These are phyloP conservation scores for Ganaspis sp. DNA, from an alignment of 1,140 invertebrate species.

Conservation along the genomic window DNA sequence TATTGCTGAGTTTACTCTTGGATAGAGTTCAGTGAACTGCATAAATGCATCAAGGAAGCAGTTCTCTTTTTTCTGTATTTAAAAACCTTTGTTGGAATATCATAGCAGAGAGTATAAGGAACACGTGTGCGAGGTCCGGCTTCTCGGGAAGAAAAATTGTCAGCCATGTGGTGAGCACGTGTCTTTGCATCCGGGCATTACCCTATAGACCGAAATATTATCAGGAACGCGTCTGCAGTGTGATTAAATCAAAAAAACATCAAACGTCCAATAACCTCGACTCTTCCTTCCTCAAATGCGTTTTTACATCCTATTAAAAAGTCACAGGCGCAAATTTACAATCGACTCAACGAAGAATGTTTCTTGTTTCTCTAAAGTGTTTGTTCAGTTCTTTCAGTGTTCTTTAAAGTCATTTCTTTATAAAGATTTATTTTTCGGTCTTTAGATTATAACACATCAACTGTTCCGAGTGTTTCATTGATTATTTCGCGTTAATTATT, in stretches of 20 bases:
- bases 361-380: no score
- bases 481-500: no score
- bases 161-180: constrained; percentile 26
- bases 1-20: neutral
- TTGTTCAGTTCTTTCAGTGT: no score
- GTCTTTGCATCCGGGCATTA: neutral
- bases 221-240: no score
- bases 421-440: no score
- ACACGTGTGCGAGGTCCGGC: constrained; percentile 25
- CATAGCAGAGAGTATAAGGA: constrained; percentile 17
- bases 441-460: no score
- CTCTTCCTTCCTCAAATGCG: neutral
- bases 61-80: constrained; percentile 15
- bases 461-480: no score
- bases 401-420: no score
- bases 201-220: no score
- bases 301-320: neutral
- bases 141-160: neutral
- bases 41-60: constrained; percentile 24
- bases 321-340: no score
- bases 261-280: constrained; percentile 1
- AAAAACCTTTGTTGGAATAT: constrained; percentile 29
- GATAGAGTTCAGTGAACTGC: constrained; percentile 1
- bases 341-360: no score
- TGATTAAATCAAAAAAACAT: neutral